A percentile compares a stretch with the other conserved stretches of the same genome.
These are phyloP conservation scores for Ichneumoninae sp. DNA, from an alignment of 2,888 invertebrate genomes.

Conservation along the genomic window DNA sequence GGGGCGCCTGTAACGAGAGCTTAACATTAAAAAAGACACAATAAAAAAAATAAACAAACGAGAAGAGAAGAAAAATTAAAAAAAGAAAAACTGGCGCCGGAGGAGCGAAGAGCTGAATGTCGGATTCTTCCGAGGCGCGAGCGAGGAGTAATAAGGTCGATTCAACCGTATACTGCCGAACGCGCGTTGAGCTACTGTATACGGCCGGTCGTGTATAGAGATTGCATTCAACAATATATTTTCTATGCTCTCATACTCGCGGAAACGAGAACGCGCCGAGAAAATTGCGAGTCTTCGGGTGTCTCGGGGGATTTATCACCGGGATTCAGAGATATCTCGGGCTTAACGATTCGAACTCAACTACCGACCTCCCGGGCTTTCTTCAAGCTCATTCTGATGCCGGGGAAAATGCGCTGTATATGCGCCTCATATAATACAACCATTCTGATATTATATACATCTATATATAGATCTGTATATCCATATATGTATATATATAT, in stretches of 20 bases:
- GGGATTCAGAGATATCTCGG: conserved; percentile 57
- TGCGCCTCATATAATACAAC: not conserved
- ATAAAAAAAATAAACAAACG: not conserved
- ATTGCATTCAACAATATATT: conserved; percentile 29
- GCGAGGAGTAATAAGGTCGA: conserved; percentile 63
- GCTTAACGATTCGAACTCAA: conserved; percentile 61
- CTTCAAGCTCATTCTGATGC: conserved; percentile 49
- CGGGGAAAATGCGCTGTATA: conserved; percentile 24
- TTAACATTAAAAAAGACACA: conserved; percentile 33
- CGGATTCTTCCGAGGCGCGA: conserved; percentile 57
- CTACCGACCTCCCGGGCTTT: conserved; percentile 46
- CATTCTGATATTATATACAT: not conserved
- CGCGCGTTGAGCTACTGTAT: not conserved
- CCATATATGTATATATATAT: too few relatives aligned
- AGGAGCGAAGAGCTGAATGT: conserved; percentile 52
- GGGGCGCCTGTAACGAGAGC: conserved; percentile 30
- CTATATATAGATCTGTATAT: not conserved
- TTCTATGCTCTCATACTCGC: conserved; percentile 42
- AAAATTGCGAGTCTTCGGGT: conserved; percentile 14
- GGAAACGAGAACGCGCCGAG: not conserved
- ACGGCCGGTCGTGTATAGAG: conserved; percentile 16
- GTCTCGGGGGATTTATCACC: conserved; percentile 51
- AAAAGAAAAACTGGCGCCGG: conserved; percentile 7
- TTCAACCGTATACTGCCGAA: conserved; percentile 27
- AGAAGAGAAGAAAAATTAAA: not conserved